These are phyloP conservation scores for Drosophila falleni DNA, from an alignment of 2,888 invertebrate genomes.

Conservation along the genomic window DNA sequence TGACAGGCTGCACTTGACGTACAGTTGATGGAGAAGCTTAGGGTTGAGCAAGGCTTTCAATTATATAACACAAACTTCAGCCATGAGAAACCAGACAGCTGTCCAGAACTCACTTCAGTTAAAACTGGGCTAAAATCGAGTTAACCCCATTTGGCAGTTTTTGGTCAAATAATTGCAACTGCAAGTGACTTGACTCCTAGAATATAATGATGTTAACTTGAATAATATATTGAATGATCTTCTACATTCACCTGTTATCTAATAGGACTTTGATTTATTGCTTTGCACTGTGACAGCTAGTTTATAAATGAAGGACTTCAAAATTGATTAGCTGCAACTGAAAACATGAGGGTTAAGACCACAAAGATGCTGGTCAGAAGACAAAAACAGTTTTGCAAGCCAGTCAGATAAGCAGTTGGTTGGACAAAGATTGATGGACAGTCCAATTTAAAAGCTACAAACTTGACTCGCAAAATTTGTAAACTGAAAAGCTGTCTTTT, in stretches of 20 bases:
- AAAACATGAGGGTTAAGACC: neutral
- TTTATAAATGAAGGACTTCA: constrained; percentile 5
- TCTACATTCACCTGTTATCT: neutral
- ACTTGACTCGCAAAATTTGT: neutral
- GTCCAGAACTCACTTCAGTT: constrained; percentile 17
- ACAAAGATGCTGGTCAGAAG: neutral
- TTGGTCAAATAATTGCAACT: constrained; percentile 7
- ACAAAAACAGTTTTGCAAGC: neutral
- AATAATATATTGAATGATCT: neutral
- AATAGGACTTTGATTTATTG: neutral
- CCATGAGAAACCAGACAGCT: constrained; percentile 47
- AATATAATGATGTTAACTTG: neutral
- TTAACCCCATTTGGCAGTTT: neutral
- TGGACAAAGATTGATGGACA: neutral
- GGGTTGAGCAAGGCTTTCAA: constrained; percentile 39
- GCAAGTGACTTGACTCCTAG: neutral
- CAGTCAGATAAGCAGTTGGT: neutral
- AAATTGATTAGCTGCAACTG: constrained; percentile 4
- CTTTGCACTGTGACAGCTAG: constrained; percentile 1
- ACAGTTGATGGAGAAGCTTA: neutral
- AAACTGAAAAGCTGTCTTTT: neutral
- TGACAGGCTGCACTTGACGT: constrained; percentile 2
- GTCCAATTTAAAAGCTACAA: neutral
- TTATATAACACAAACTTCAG: constrained; percentile 53
- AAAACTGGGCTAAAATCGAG: neutral